Base-by-base conservation (phyloP, 1,140 invertebrate species). In the Samia ricini region DNA sequence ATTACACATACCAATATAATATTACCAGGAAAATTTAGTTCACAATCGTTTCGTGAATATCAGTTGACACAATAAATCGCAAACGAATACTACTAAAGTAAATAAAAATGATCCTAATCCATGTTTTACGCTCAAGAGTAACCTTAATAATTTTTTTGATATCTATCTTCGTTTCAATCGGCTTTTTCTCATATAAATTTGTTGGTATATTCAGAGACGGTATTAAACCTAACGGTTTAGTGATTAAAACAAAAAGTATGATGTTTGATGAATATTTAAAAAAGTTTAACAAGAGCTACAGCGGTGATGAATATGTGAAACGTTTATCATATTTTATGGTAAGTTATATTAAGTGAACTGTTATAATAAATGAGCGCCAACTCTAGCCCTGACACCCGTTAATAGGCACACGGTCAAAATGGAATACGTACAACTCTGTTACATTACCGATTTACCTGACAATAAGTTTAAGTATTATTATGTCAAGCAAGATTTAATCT, bases 251-350 rank as follows among this genome's bases (percentile, higher is more conserved):
- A 42, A 42, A 42, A 12, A 12, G 4, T 24, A 48, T 29, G 18
- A 56, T 49, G n/a, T 65, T 65, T 15, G 33, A 61, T 15, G 15
- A 15, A n/a, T 65, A 65, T 51, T 51, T 65, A 36, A 57, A 51
- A 21, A 42, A 60, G n/a, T 65, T 65, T 50, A 65, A 65, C 7
- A 65, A 65, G 26, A 61, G 15, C 18, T 65, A 65, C 36, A 8
- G 2, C 15, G 19, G 18, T 18, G 19, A 56, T 3, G 63, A 65
- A 23, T 56, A 56, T 50, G 10, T 4, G 8, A 33, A 7, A 29
- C 29, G 63, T 7, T 61, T 65, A 6, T 20, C 29, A 21, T 36
- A 60, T 56, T 65, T 65, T 50, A 65, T 52, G 63, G 63, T 65
- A 56, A 56, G 58, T 49, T 22, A 24, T n/a, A 4, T 8, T 24